Conservation (phyloP, 2,888 invertebrate species). For the Conchocele bisecta region DNA sequence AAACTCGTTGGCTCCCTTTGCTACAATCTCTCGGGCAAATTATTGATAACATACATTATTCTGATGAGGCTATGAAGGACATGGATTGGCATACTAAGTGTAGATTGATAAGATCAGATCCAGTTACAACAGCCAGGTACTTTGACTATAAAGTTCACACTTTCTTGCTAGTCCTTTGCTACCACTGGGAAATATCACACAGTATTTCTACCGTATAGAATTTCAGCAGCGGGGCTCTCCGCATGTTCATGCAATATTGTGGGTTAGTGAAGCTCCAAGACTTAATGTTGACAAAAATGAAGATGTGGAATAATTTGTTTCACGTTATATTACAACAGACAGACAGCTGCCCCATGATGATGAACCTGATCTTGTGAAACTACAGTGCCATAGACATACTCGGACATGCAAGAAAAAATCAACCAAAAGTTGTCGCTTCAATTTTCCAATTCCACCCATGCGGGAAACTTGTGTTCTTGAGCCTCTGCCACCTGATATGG, state of each 20-base stretch:
- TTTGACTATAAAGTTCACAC: conserved; percentile 23
- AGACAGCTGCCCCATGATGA: too few species aligned
- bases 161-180: not conserved
- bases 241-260: not conserved
- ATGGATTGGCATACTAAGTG: conserved; percentile 17
- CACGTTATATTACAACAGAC: not conserved
- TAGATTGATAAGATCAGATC: conserved; percentile 14
- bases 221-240: not conserved
- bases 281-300: not conserved
- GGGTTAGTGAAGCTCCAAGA: not conserved
- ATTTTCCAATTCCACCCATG: not conserved
- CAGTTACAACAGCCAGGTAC: conserved; percentile 33
- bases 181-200: conserved; percentile 5
- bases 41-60: not conserved
- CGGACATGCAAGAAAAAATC: too few species aligned
- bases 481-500: too few species aligned
- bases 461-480: too few species aligned
- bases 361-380: not conserved
- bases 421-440: too few species aligned
- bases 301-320: not conserved
- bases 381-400: too few species aligned
- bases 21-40: not conserved
- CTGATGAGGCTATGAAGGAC: conserved; percentile 12
- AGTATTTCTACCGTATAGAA: conserved; percentile 5
- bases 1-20: not conserved